phyloP scores from a whole-genome alignment of 2,113 vertebrate genomes.

The Axis porcinus region DNA sequence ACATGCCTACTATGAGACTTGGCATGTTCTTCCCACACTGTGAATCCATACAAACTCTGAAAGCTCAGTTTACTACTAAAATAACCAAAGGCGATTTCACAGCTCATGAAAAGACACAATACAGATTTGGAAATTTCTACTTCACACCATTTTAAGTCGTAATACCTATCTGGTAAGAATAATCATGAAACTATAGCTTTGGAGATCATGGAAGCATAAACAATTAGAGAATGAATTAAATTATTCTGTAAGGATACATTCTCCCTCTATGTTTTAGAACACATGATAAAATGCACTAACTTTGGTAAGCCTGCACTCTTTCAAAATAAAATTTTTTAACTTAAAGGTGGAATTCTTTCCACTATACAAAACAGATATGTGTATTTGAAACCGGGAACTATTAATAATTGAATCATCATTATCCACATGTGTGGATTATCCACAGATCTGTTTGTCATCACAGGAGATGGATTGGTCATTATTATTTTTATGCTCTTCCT shows the following conservation, averaged over 20 bases:
- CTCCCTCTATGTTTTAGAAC: neutral
- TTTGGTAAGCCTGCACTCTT: neutral
- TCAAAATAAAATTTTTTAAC: neutral
- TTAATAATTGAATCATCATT: neutral
- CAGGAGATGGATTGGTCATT: neutral
- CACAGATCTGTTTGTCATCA: neutral
- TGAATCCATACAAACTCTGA: neutral
- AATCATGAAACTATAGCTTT: neutral
- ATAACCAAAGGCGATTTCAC: neutral
- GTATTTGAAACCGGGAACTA: neutral
- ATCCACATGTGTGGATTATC: neutral
- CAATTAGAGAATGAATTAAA: neutral
- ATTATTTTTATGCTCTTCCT: neutral
- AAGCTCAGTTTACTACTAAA: neutral
- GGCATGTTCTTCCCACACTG: neutral
- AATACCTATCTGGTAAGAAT: conserved; percentile 15
- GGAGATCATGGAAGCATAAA: neutral
- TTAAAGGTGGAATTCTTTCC: neutral
- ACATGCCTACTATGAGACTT: neutral
- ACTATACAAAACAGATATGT: neutral
- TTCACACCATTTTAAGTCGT: conserved; percentile 44
- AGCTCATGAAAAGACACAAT: neutral
- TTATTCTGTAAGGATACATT: neutral
- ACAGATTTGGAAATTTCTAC: neutral
- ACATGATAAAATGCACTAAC: neutral